Evolutionary conservation across 2,113 vertebrate species (phyloP), one percentile per base, ranked within the genome.

Genomic region (Carassius auratus): DNA sequence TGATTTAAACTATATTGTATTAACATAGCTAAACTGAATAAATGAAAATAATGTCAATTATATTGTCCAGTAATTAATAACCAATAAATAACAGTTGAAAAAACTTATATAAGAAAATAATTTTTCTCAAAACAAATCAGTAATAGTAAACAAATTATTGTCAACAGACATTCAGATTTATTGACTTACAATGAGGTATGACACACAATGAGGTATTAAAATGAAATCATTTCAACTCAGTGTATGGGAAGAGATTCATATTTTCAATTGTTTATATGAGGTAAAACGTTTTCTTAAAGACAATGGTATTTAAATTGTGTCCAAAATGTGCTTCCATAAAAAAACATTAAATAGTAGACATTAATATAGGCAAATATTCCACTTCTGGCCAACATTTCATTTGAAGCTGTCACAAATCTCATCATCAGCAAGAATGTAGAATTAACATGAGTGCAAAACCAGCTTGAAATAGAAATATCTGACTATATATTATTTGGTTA

Each of bases 131-230:
- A 50, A 50, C 48, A 42, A 42, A 42, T 42, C 7, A 42, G 38
- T 42, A 42, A 42, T 42, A 42, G 38, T 42, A 42, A 42, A 42
- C 38, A 50, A 50, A 9, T 45, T 45, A 45, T 45, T 45, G 42
- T 3, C 42, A 45, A 50, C 13, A 50, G 48, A 50, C 48, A 50
- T 50, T 3, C 42, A 48, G 66, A 19, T 38, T 69, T 69, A 69
- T 38, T 69, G 17, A 68, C 30, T 66, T 30, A 66, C 42, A 9
- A 8, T 69, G 30, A 68, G 64, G 64, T 68, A 36, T 68, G 6
- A 69, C 15, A 36, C 15, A 69, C 66, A 69, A 69, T 69, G 30
- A 69, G 33, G 66, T 69, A 69, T 69, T 69, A 33, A 38, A 69
- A 17, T 69, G 7, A 69, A 1, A 15, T 36, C 33, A 1, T 69